Evolutionary conservation across 2,797 vertebrate genomes (phyloP).

Genomic region (Tympanoctomys barrerae): DNA sequence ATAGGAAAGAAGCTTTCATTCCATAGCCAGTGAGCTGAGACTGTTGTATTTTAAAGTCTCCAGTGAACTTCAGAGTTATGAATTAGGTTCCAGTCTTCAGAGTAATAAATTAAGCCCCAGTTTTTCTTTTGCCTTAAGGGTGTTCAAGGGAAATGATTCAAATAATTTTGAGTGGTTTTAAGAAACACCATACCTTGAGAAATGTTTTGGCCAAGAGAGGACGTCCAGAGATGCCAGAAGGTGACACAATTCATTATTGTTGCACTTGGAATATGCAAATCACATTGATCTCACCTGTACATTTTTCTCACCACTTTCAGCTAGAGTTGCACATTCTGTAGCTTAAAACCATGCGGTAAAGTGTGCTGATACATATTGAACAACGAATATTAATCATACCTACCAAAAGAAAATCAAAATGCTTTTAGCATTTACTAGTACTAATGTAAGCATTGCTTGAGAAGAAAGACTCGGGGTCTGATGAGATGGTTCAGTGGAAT

Average conservation of each 20-base stretch:
- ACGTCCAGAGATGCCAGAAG: background rate
- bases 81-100: conserved; percentile 41
- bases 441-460: background rate
- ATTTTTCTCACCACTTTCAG: background rate
- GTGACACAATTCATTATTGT: background rate
- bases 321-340: background rate
- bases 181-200: conserved; percentile 44
- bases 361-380: background rate
- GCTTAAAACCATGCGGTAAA: background rate
- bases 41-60: conserved; percentile 76
- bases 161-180: conserved; percentile 60
- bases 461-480: background rate
- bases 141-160: conserved; percentile 26
- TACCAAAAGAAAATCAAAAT: background rate
- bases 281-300: background rate
- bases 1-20: conserved; percentile 68
- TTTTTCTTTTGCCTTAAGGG: conserved; percentile 59
- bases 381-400: background rate
- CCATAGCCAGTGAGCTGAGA: conserved; percentile 78
- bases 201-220: background rate
- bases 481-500: no score
- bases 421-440: background rate
- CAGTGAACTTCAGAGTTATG: conserved; percentile 61
- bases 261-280: background rate
- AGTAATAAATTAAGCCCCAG: conserved; percentile 58